phyloP scores from a whole-genome alignment of 1,140 invertebrate species.

The Oncopeltus fasciatus region DNA sequence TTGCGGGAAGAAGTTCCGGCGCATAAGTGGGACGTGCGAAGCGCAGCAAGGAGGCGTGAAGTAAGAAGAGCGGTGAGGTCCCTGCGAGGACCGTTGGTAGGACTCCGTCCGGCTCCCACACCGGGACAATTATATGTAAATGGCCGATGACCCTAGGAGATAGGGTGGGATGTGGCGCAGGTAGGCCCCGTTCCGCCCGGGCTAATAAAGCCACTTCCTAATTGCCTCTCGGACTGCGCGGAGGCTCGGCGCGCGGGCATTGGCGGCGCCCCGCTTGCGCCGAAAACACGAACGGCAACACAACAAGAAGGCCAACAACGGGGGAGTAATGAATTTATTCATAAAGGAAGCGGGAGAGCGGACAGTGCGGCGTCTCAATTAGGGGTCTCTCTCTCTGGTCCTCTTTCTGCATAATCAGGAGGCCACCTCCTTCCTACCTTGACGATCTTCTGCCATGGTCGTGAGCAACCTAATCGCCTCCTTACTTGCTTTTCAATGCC shows the following conservation, averaged over 20 bases:
- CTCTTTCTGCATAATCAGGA: too few species aligned
- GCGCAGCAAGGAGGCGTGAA: background rate
- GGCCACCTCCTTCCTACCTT: too few species aligned
- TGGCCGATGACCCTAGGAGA: background rate
- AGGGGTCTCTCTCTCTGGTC: background rate
- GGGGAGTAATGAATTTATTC: conserved; percentile 10
- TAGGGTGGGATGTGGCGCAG: background rate
- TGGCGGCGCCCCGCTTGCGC: too few species aligned
- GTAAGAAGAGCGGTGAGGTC: too few species aligned
- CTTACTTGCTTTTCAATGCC: too few species aligned
- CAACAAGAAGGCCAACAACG: too few species aligned
- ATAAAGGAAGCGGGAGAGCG: background rate
- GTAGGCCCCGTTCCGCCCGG: background rate
- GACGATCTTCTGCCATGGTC: too few species aligned
- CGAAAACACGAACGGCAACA: too few species aligned
- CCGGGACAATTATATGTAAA: conserved; percentile 3
- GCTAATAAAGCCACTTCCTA: background rate
- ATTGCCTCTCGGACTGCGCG: background rate
- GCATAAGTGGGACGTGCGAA: background rate
- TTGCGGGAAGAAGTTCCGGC: too few species aligned
- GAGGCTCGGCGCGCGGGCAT: too few species aligned
- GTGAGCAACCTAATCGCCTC: too few species aligned
- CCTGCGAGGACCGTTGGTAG: too few species aligned
- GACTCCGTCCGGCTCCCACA: conserved; percentile 1
- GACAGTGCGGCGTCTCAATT: background rate